Evolutionary conservation across 2,888 invertebrate genomes (phyloP).

Genomic region (Nymphalis polychloros): DNA sequence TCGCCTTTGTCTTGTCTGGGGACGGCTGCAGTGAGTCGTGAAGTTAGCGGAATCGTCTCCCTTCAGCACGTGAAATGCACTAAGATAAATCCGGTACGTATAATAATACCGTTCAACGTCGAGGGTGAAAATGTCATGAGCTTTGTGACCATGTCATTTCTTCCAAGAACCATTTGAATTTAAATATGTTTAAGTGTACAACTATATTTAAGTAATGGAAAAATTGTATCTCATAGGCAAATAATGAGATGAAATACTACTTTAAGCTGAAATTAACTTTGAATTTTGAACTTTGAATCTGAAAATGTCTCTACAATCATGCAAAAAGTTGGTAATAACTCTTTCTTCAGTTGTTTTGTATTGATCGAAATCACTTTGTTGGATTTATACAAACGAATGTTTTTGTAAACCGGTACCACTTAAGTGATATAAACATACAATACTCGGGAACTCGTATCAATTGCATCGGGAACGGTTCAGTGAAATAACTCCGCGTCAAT

Average conservation of each 20-base stretch:
- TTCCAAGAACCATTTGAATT: too few species aligned
- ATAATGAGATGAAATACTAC: too few species aligned
- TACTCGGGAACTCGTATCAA: conserved; percentile 12
- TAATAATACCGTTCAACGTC: conserved; percentile 5
- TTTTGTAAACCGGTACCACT: too few species aligned
- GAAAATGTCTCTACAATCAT: too few species aligned
- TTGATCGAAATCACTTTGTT: too few species aligned
- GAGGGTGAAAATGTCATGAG: neutral
- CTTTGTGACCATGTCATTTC: conserved; percentile 5
- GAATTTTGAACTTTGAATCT: too few species aligned
- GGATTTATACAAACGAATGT: too few species aligned
- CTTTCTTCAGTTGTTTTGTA: too few species aligned
- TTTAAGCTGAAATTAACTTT: too few species aligned
- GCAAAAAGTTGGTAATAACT: too few species aligned
- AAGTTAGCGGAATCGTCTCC: conserved; percentile 31
- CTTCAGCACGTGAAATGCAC: conserved; percentile 20
- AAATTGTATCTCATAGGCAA: too few species aligned
- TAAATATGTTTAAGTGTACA: neutral
- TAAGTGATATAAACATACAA: conserved; percentile 3
- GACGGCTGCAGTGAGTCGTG: conserved; percentile 33
- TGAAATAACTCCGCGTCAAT: conserved; percentile 32
- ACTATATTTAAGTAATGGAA: too few species aligned
- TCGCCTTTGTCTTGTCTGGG: conserved; percentile 33
- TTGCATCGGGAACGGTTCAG: conserved; percentile 23
- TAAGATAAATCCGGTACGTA: conserved; percentile 16